Base-by-base conservation (phyloP, 2,888 invertebrate species). In the Onchidella celtica region DNA sequence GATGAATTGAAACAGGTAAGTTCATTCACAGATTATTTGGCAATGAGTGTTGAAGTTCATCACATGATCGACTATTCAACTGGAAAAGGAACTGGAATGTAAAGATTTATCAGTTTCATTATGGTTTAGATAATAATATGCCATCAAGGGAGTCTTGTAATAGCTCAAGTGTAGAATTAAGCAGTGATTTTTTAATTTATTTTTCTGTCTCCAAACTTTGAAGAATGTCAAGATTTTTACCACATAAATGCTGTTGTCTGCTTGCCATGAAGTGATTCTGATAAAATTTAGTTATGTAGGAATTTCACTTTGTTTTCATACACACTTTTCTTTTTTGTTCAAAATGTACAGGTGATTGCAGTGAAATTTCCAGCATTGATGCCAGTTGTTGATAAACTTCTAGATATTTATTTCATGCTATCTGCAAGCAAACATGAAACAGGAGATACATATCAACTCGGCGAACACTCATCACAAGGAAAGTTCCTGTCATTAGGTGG, bases 331-430 rank as follows among this genome's bases (percentile, higher is more conserved):
- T n/a, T n/a, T n/a, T n/a, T n/a, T n/a, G n/a, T n/a, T n/a, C n/a
- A n/a, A n/a, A n/a, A n/a, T n/a, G n/a, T n/a, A 73, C 73, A 90
- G 92, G 90, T 93, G 24, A 91, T 93, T 36, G 77, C 84, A n/a
- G 86, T 85, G 14, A 94, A 95, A 86, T 97, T 96, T 93, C 96
- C 97, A 0, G 93, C 94, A 81, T 94, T 98, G 76, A 93, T 94
- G n/a, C 96, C 96, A 0, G 95, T 97, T 6, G 95, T 96, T 1
- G 95, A 95, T 72, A 95, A 95, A 90, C 96, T 98, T 91, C 95
- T 98, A 3, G 96, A 96, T 90, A 97, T 97, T 0, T 98, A 97
- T 91, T 94, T 96, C 90, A 95, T 96, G 91, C 96, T 98, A 92
- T 96, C 96, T 32, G 95, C 95, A 63, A 96, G 96, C 1, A 95